Conservation (phyloP, 2,797 vertebrate genomes). For the Dermochelys coriacea region DNA sequence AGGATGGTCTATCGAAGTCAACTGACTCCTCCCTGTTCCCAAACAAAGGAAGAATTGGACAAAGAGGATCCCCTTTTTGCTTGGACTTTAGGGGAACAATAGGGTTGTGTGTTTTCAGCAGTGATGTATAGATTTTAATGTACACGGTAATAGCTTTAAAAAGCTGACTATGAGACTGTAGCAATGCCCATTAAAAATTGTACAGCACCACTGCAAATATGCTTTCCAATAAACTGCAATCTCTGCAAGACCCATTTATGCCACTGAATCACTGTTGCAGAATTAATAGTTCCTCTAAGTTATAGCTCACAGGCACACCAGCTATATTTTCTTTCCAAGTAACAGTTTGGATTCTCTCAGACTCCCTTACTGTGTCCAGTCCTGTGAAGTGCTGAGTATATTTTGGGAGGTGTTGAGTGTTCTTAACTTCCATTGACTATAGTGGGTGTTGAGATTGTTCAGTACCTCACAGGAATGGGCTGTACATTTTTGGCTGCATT, state of each 20-base stretch:
- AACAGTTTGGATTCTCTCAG: conserved; percentile 6
- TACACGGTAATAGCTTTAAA: conserved; percentile 39
- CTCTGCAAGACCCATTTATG: conserved; percentile 35
- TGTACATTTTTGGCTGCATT: not conserved
- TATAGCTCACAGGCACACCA: conserved; percentile 51
- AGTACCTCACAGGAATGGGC: not conserved
- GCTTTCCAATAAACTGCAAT: conserved; percentile 35
- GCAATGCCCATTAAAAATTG: conserved; percentile 17
- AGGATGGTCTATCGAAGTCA: conserved; percentile 10
- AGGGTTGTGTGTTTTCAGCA: not conserved
- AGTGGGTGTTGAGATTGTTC: not conserved
- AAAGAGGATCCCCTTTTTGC: not conserved
- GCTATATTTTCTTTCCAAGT: conserved; percentile 59
- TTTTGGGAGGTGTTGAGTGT: not conserved
- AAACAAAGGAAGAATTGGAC: not conserved
- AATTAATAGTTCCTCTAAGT: conserved; percentile 54
- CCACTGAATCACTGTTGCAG: not conserved
- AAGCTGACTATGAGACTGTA: conserved; percentile 31
- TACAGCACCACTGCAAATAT: conserved; percentile 24
- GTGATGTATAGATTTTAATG: conserved; percentile 50
- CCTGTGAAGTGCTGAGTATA: not conserved
- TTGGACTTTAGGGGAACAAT: not conserved
- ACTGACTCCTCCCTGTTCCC: not conserved
- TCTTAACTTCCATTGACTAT: not conserved
- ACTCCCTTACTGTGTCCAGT: not conserved